Base-by-base conservation (phyloP, 2,888 invertebrate species). In the Invenusta paracnida region DNA sequence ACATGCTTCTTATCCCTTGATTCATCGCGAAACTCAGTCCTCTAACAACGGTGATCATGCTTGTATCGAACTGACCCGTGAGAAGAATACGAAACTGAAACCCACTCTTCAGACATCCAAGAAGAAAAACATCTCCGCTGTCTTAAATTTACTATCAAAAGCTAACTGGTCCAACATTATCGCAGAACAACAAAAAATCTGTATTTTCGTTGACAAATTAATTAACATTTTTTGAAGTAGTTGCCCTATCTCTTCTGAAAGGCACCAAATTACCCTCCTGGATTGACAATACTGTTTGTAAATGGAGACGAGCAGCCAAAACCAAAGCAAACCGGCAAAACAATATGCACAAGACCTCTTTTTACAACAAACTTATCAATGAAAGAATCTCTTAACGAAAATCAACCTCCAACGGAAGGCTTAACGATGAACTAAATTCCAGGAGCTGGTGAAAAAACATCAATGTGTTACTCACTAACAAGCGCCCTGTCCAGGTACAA, bases 331-430 rank as follows among this genome's bases (percentile, higher is more conserved):
- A 73, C 17, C 17, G 27, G 73, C 73, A 73, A 23, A 73, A 73
- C 17, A 73, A 73, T 73, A 13, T 73, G 73, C 2, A 73, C 17
- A 73, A 73, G 27, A 73, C 23, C 73, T 73, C 17, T 73, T 23
- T 73, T n/a, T 73, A 13, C 48, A 73, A 5, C 25, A 23, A 73
- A 73, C 73, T 73, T 23, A 13, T 23, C 73, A 73, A 73, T 23
- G 73, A 73, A 73, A 73, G 73, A 73, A 23, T 73, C 73, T 73
- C 73, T 2, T 13, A 73, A 73, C 73, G 73, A 23, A 73, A 73
- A 23, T 73, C 17, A 48, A 48, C 17, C 5, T 48, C 17, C 5
- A 48, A 48, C 48, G 23, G 2, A 5, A 73, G 27, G 27, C 73
- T 73, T 23, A 73, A 73, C 27, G 73, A 73, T 73, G 73, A 73